These are phyloP conservation scores for Drosophila arizonae DNA, from an alignment of 1,140 invertebrate genomes.

Conservation along the genomic window DNA sequence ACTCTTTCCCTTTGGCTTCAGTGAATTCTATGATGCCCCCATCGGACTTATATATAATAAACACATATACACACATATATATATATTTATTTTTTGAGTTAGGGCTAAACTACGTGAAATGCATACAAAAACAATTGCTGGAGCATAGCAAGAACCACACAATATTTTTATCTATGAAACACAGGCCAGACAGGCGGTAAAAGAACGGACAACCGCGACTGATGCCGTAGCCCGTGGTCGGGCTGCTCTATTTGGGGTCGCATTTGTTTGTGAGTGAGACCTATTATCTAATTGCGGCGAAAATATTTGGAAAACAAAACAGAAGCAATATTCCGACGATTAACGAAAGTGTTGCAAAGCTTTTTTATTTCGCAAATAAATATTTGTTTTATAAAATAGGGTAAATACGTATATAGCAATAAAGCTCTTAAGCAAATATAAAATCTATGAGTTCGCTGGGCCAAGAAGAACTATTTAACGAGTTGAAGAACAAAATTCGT, in stretches of 20 bases:
- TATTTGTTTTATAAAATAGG: too few relatives aligned
- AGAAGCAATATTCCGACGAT: slow-evolving; percentile 16
- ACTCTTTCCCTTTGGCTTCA: slow-evolving; percentile 40
- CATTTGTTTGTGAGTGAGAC: slow-evolving; percentile 10
- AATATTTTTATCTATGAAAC: slow-evolving; percentile 69
- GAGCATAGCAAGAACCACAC: slow-evolving; percentile 51
- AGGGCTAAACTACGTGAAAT: slow-evolving; percentile 77
- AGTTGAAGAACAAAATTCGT: too few relatives aligned
- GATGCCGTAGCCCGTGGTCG: slow-evolving; percentile 3
- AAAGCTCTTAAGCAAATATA: too few relatives aligned
- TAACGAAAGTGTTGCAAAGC: slow-evolving; percentile 21
- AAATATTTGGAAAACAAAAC: slow-evolving; percentile 16
- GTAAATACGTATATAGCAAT: too few relatives aligned
- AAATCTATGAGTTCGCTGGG: too few relatives aligned
- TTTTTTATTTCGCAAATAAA: neutral
- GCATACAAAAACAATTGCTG: slow-evolving; percentile 75
- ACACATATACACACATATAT: slow-evolving; percentile 4
- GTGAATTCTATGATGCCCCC: slow-evolving; percentile 25
- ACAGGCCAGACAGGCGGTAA: slow-evolving; percentile 19
- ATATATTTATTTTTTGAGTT: slow-evolving; percentile 32
- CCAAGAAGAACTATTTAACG: too few relatives aligned
- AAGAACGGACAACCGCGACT: slow-evolving; percentile 29
- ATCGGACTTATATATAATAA: slow-evolving; percentile 19
- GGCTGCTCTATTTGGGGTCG: slow-evolving; percentile 30
- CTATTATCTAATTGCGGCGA: slow-evolving; percentile 66